phyloP scores from a whole-genome alignment of 92 coral and sea anemone species.

The Porites evermanni region DNA sequence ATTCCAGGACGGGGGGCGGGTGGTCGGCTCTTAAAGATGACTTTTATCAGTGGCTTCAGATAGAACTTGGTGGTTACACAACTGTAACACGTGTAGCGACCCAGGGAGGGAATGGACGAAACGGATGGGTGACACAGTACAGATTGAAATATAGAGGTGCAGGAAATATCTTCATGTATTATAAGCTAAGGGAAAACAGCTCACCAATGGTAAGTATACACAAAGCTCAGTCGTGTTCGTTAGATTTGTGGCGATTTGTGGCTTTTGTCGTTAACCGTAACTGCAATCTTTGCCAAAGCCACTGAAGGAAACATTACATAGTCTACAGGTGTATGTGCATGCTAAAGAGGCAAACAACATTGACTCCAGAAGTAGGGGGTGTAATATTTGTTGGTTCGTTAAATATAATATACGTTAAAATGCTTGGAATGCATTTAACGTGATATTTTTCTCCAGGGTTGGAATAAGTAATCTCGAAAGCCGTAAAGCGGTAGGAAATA shows the following conservation, averaged over 20 bases:
- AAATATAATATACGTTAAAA: too few relatives aligned
- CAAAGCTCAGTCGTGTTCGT: background rate
- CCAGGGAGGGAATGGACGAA: background rate
- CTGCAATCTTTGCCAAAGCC: too few relatives aligned
- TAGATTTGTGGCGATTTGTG: background rate
- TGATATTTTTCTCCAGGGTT: too few relatives aligned
- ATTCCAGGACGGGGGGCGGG: background rate
- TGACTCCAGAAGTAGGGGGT: too few relatives aligned
- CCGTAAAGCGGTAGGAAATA: too few relatives aligned
- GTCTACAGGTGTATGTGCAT: too few relatives aligned
- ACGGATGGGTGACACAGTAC: background rate
- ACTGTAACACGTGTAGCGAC: background rate
- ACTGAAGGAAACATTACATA: too few relatives aligned
- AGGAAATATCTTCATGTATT: background rate
- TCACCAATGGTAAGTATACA: conserved; percentile 5
- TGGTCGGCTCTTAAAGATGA: background rate
- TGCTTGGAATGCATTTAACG: too few relatives aligned
- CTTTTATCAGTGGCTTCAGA: background rate
- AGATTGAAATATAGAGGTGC: background rate
- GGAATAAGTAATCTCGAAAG: too few relatives aligned
- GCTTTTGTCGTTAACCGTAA: too few relatives aligned
- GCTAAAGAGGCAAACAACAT: too few relatives aligned
- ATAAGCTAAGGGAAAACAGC: background rate
- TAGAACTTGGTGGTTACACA: background rate
- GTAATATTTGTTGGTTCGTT: too few relatives aligned